Conservation (phyloP, 2,888 invertebrate species). For the Parelbella ahira region DNA sequence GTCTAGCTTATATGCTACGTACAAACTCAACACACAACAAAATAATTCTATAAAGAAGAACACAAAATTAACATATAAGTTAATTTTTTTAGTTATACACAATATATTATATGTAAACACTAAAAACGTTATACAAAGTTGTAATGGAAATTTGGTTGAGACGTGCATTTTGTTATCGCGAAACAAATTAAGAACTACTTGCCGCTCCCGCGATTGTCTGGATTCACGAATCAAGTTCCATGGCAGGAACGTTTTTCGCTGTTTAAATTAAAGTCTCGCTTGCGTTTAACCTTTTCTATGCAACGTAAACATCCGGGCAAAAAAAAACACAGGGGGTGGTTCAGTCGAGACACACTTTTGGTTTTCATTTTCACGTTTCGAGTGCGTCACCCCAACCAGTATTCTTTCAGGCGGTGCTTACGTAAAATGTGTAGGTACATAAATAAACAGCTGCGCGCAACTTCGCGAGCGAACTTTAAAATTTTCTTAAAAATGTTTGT, state of each 20-base stretch:
- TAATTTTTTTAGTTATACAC: too few relatives aligned
- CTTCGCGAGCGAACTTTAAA: constrained; percentile 1
- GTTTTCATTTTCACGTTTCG: constrained; percentile 18
- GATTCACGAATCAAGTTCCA: neutral
- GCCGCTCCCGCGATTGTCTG: too few relatives aligned
- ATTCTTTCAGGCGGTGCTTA: constrained; percentile 2
- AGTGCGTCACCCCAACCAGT: constrained; percentile 15
- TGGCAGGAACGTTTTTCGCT: neutral
- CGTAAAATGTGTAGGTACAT: constrained; percentile 8
- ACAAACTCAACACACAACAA: too few relatives aligned
- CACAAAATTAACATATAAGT: too few relatives aligned
- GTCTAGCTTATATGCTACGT: too few relatives aligned
- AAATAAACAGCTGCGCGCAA: constrained; percentile 10
- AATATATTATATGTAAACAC: too few relatives aligned
- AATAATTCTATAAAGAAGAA: too few relatives aligned
- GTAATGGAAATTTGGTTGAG: too few relatives aligned
- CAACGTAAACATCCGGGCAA: constrained; percentile 12
- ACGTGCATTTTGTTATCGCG: too few relatives aligned
- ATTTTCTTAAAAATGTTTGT: constrained; percentile 7
- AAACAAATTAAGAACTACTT: too few relatives aligned
- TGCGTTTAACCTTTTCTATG: constrained; percentile 16
- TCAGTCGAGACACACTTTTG: constrained; percentile 17
- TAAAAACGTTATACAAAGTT: too few relatives aligned
- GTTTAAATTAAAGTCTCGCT: constrained; percentile 16
- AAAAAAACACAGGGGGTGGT: constrained; percentile 7